A percentile compares a stretch with the other conserved stretches of the same genome.
These are phyloP conservation scores for Orchesella cincta DNA, from an alignment of 1,140 invertebrate species.

Conservation along the genomic window DNA sequence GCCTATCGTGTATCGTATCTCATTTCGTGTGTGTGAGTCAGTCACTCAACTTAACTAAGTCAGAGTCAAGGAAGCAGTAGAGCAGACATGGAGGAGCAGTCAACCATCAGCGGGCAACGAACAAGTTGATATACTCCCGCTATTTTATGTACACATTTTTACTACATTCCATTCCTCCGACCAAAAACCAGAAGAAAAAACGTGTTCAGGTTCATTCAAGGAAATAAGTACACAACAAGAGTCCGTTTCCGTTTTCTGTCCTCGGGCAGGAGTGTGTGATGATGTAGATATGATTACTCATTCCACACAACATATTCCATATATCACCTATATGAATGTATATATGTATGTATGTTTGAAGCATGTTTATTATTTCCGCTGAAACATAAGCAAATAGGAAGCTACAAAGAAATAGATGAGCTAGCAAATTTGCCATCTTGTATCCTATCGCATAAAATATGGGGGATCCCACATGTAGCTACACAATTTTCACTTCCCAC, in stretches of 20 bases:
- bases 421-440: background rate
- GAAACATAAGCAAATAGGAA: background rate
- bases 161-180: background rate
- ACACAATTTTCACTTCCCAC: too few relatives aligned
- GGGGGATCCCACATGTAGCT: too few relatives aligned
- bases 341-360: too few relatives aligned
- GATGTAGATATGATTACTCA: too few relatives aligned
- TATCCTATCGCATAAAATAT: too few relatives aligned
- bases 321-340: too few relatives aligned
- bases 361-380: too few relatives aligned
- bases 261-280: too few relatives aligned
- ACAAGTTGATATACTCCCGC: background rate
- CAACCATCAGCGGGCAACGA: background rate
- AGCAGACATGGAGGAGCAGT: background rate
- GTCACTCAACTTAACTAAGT: background rate
- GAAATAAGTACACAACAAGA: background rate
- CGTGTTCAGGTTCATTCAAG: background rate
- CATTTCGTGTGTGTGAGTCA: background rate
- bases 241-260: background rate
- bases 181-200: background rate
- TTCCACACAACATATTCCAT: too few relatives aligned
- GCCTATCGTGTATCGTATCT: too few relatives aligned
- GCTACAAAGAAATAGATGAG: background rate
- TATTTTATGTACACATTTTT: too few relatives aligned
- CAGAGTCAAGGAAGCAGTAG: background rate